Evolutionary conservation across 2,113 vertebrate species (phyloP).

Genomic region (Natator depressus): DNA sequence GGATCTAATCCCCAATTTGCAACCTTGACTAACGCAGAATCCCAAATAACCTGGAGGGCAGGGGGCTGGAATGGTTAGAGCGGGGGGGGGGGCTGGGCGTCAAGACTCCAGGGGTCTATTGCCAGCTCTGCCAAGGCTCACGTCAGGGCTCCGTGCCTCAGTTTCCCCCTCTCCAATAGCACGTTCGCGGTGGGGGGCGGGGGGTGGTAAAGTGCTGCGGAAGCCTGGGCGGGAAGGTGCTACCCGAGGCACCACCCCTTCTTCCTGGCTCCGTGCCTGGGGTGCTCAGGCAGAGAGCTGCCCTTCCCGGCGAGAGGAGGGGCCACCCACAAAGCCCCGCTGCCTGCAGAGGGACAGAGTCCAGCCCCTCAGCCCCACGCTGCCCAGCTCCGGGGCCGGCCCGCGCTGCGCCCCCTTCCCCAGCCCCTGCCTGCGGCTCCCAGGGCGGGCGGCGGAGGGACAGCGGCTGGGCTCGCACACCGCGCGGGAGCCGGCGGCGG

Average conservation of each 20-base stretch:
- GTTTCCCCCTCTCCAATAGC: neutral
- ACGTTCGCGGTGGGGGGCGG: rapidly evolving
- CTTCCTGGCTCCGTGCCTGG: neutral
- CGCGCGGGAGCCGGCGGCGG: neutral
- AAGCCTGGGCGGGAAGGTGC: neutral
- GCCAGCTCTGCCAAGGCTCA: rapidly evolving
- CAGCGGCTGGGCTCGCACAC: neutral
- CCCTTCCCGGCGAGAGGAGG: too few relatives aligned
- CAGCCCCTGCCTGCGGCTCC: neutral
- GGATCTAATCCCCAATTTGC: neutral
- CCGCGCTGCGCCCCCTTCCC: neutral
- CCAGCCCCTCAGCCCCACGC: neutral
- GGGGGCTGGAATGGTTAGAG: rapidly evolving
- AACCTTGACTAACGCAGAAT: rapidly evolving
- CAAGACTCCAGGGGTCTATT: rapidly evolving
- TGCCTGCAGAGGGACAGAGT: neutral
- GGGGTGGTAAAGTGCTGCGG: neutral
- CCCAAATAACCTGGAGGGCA: neutral
- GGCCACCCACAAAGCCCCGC: too few relatives aligned
- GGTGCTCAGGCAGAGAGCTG: neutral
- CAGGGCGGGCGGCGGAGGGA: neutral
- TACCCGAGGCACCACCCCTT: neutral
- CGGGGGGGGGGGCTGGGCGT: neutral
- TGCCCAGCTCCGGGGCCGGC: neutral
- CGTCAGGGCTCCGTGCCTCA: neutral